phyloP scores from a whole-genome alignment of 1,140 invertebrate species.

The Carposina sasakii region DNA sequence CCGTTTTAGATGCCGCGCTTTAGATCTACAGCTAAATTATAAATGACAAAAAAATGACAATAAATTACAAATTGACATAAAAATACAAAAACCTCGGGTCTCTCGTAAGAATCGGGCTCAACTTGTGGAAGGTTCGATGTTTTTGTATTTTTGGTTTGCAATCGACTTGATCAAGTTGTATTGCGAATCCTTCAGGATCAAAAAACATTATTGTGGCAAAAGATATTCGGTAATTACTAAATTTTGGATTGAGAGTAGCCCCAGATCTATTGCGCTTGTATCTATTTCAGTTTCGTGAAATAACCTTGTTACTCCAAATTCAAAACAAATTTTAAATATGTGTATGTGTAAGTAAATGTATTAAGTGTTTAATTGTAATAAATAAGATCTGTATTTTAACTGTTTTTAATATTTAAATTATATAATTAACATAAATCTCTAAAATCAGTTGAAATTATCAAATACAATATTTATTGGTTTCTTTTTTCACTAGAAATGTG shows the following conservation, averaged over 20 bases:
- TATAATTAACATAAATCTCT: constrained; percentile 26
- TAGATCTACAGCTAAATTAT: constrained; percentile 16
- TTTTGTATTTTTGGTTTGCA: constrained; percentile 40
- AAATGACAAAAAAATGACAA: not conserved
- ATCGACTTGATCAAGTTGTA: constrained; percentile 16
- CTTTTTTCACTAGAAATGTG: constrained; percentile 31
- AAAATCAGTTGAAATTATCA: not conserved
- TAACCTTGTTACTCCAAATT: constrained; percentile 40
- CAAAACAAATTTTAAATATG: constrained; percentile 27
- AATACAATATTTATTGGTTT: not conserved
- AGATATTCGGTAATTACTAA: not conserved
- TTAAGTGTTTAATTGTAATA: constrained; percentile 38
- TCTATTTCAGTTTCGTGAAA: constrained; percentile 24
- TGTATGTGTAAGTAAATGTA: constrained; percentile 39
- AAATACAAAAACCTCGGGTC: constrained; percentile 39
- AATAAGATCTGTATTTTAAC: constrained; percentile 45
- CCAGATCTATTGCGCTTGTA: not conserved
- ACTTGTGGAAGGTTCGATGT: constrained; percentile 34
- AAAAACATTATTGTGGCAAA: constrained; percentile 4
- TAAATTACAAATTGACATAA: not conserved
- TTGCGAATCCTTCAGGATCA: constrained; percentile 32
- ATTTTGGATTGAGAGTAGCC: not conserved
- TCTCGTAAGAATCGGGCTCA: constrained; percentile 47
- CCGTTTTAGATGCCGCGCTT: constrained; percentile 14
- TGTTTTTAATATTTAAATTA: constrained; percentile 57